phyloP scores from a whole-genome alignment of 2,797 vertebrate genomes.

The Graptemys geographica region DNA sequence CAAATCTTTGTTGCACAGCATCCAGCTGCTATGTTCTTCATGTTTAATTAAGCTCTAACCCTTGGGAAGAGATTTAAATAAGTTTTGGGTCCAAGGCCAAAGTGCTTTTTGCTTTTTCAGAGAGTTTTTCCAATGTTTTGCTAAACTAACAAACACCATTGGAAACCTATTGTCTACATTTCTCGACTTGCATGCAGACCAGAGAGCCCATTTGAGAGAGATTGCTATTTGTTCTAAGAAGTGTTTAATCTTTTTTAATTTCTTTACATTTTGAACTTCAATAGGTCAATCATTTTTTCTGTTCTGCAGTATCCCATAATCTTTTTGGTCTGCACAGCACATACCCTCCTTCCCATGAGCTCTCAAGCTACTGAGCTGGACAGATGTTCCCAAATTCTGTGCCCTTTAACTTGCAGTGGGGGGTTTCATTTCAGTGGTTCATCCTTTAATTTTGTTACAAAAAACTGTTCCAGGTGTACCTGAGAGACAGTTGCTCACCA shows the following conservation, averaged over 20 bases:
- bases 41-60: not conserved
- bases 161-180: not conserved
- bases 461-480: too few relatives aligned
- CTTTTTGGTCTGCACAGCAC: not conserved
- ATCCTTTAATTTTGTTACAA: too few relatives aligned
- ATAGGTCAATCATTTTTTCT: not conserved
- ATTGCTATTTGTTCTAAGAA: too few relatives aligned
- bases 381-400: not conserved
- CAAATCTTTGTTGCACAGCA: not conserved
- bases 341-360: not conserved
- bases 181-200: not conserved
- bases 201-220: not conserved
- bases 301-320: not conserved
- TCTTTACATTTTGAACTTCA: not conserved
- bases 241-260: too few relatives aligned
- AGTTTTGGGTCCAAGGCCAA: not conserved
- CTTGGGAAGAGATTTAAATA: not conserved
- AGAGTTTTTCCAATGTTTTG: not conserved
- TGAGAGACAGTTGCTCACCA: too few relatives aligned
- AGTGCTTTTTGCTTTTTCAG: not conserved
- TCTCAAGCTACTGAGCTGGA: not conserved
- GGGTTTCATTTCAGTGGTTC: too few relatives aligned
- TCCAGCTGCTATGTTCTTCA: not conserved
- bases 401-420: too few relatives aligned
- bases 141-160: not conserved